Conservation (phyloP, 2,797 vertebrate genomes). For the Heteromormyrus szaboi region DNA sequence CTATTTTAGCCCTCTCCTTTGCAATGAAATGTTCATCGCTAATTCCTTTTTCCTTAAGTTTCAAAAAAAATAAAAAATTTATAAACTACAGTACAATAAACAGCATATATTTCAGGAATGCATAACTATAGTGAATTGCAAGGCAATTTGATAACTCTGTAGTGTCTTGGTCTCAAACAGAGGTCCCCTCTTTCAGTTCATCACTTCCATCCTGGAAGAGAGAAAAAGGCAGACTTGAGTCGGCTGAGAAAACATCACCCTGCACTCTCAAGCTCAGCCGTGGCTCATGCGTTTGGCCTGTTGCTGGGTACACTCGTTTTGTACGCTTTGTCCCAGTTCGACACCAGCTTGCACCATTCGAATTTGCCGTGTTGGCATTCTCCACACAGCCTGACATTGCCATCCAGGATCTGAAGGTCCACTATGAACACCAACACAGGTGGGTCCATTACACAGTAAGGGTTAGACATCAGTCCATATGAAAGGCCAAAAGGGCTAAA, state of each 20-base stretch:
- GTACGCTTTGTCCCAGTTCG: background rate
- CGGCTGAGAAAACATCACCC: background rate
- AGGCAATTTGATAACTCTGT: slow-evolving; percentile 86
- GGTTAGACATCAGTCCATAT: background rate
- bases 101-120: slow-evolving; percentile 75
- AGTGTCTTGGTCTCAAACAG: slow-evolving; percentile 72
- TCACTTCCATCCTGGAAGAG: slow-evolving; percentile 66
- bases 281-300: background rate
- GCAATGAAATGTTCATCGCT: slow-evolving; percentile 60
- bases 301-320: background rate
- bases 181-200: slow-evolving; percentile 81
- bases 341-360: background rate
- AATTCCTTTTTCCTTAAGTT: slow-evolving; percentile 60
- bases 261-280: background rate
- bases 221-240: background rate
- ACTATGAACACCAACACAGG: background rate
- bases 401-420: background rate
- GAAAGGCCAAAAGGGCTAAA: background rate
- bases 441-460: background rate
- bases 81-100: slow-evolving; percentile 66
- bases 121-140: slow-evolving; percentile 71
- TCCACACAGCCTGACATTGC: background rate
- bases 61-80: slow-evolving; percentile 44
- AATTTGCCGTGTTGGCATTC: background rate
- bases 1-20: slow-evolving; percentile 40